A percentile compares a stretch with the other conserved stretches of the same genome.
Conservation (phyloP, 2,113 vertebrate species). For the Dromas ardeola region DNA sequence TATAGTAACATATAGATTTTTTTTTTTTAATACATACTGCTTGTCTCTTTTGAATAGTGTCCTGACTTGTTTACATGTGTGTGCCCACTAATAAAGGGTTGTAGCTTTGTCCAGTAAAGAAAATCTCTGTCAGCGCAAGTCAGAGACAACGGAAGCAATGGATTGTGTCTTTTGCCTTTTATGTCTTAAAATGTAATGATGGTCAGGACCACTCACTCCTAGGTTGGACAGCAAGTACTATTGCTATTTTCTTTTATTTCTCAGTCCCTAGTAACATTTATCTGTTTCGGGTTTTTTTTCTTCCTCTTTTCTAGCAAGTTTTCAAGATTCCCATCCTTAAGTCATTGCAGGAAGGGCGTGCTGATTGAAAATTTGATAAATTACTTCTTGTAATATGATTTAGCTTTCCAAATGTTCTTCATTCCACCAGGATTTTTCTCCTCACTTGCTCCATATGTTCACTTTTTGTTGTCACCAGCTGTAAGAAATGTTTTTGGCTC, state of each 20-base stretch:
- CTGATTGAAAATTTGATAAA: slow-evolving; percentile 25
- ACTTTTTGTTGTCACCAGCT: slow-evolving; percentile 23
- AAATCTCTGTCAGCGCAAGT: not conserved
- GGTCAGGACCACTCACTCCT: not conserved
- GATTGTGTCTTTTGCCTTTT: not conserved
- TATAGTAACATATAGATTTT: not conserved
- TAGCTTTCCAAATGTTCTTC: slow-evolving; percentile 26
- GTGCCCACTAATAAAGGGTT: not conserved
- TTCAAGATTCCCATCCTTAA: not conserved
- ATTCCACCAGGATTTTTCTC: not conserved
- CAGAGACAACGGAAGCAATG: not conserved
- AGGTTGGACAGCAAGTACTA: not conserved
- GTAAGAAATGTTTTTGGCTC: slow-evolving; percentile 14
- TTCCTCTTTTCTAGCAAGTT: not conserved
- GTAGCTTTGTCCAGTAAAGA: not conserved
- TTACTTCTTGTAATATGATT: slow-evolving; percentile 11
- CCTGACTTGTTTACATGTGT: not conserved
- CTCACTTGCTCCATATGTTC: slow-evolving; percentile 40
- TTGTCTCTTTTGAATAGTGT: not conserved
- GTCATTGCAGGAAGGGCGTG: not conserved
- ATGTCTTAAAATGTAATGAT: not conserved
- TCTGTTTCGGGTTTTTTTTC: not conserved
- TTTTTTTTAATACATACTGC: not conserved
- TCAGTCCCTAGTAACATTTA: not conserved
- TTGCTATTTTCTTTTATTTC: not conserved